Evolutionary conservation across 2,113 vertebrate species (phyloP).

Genomic region (Mobula birostris): DNA sequence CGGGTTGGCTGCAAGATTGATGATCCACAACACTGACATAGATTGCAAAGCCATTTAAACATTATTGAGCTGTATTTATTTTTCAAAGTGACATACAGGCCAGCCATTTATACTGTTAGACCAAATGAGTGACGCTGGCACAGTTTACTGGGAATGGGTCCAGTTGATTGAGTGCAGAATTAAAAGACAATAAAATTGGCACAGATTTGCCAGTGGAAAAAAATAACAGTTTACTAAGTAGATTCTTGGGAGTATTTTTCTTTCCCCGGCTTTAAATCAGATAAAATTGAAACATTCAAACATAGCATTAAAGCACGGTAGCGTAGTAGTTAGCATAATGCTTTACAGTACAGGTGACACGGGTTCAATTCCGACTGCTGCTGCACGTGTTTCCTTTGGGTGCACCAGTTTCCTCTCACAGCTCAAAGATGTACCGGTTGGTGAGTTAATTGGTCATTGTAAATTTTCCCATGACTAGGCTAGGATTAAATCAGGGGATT

Average conservation of each 20-base stretch:
- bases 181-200: background rate
- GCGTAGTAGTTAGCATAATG: no score
- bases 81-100: background rate
- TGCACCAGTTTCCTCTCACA: no score
- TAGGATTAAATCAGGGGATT: no score
- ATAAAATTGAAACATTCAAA: background rate
- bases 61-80: background rate
- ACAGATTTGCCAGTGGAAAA: no score
- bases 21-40: constrained; percentile 9
- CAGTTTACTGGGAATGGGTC: background rate
- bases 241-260: no score
- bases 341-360: no score
- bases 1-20: background rate
- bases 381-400: no score
- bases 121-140: background rate
- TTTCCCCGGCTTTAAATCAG: background rate
- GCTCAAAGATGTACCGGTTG: no score
- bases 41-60: constrained; percentile 13
- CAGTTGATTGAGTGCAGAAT: background rate
- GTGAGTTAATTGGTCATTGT: no score
- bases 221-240: no score
- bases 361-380: no score
- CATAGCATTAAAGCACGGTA: background rate
- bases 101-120: background rate
- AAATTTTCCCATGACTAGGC: no score